These are phyloP conservation scores for Homalodisca vitripennis DNA, from an alignment of 1,140 invertebrate species.

Conservation along the genomic window DNA sequence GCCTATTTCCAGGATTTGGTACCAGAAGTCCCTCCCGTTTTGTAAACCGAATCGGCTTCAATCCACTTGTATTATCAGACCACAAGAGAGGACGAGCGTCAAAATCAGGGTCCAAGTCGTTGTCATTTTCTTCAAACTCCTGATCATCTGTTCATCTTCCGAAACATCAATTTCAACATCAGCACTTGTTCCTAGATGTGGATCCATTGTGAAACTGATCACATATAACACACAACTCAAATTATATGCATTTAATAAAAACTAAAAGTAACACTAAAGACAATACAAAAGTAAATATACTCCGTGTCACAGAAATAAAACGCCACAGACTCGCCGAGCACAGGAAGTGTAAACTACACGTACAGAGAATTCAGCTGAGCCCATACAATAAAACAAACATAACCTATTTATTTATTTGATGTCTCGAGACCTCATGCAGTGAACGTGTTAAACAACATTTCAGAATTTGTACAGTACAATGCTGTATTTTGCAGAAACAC, in stretches of 20 bases:
- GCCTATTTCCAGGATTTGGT: not conserved
- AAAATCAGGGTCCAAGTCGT: not conserved
- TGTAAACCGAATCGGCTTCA: not conserved
- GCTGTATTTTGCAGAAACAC: no score
- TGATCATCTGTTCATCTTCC: not conserved
- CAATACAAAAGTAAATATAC: not conserved
- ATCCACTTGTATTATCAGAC: not conserved
- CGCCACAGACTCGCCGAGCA: not conserved
- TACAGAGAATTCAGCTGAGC: not conserved
- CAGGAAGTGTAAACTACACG: not conserved
- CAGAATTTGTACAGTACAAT: no score
- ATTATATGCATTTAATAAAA: not conserved
- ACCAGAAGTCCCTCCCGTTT: not conserved
- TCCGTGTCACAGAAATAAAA: not conserved
- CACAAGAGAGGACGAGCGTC: not conserved
- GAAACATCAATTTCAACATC: not conserved
- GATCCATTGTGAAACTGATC: not conserved
- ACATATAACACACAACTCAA: not conserved
- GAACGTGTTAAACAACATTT: no score
- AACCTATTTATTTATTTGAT: no score
- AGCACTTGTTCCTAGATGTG: not conserved
- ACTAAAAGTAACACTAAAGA: not conserved
- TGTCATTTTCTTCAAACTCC: not conserved
- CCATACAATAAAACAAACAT: not conserved
- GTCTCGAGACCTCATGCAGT: no score